phyloP scores from a whole-genome alignment of 2,113 vertebrate genomes.

The Hemiscyllium ocellatum region DNA sequence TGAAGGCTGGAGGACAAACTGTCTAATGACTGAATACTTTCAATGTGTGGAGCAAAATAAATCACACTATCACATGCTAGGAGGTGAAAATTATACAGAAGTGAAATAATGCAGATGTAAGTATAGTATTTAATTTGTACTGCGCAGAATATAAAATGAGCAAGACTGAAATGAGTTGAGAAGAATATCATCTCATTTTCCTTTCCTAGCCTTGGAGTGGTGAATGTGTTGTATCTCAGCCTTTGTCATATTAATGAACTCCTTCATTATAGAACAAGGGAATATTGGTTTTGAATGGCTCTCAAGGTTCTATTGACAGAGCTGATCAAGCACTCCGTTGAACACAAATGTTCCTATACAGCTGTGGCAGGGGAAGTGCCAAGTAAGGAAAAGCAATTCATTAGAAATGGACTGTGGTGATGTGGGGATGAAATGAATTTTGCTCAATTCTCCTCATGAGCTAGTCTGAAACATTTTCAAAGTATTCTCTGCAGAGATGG shows the following conservation, averaged over 20 bases:
- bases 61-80: neutral
- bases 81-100: neutral
- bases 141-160: neutral
- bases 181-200: neutral
- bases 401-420: neutral
- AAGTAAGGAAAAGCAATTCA: neutral
- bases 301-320: neutral
- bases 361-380: neutral
- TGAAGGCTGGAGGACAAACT: neutral
- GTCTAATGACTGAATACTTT: neutral
- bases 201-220: neutral
- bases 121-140: neutral
- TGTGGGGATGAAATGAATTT: neutral
- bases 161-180: neutral
- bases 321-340: neutral
- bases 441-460: neutral
- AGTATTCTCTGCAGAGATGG: neutral
- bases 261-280: neutral
- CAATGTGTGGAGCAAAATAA: neutral
- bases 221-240: neutral
- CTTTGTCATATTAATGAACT: neutral
- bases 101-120: neutral
- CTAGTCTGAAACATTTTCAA: neutral
- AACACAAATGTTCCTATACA: neutral
- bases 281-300: neutral